Evolutionary conservation across 2,113 vertebrate species (phyloP).

Genomic region (Lepidothrix coronata): DNA sequence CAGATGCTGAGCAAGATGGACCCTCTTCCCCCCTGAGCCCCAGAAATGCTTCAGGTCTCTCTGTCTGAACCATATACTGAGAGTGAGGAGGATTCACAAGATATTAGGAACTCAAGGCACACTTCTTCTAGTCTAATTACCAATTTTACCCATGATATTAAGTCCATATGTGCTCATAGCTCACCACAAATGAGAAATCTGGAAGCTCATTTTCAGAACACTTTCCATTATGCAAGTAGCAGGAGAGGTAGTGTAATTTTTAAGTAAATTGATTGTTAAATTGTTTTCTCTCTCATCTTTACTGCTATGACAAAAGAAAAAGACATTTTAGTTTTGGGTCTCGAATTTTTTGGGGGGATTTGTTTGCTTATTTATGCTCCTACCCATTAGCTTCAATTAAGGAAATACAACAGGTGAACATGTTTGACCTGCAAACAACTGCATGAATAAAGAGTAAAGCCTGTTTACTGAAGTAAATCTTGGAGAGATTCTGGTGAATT

Average conservation of each 20-base stretch:
- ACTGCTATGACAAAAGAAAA: not conserved
- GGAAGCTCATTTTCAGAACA: not conserved
- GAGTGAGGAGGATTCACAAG: not conserved
- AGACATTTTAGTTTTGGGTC: not conserved
- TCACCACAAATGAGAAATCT: conserved; percentile 4
- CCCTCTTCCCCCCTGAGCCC: not conserved
- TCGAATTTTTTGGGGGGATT: not conserved
- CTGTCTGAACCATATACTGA: not conserved
- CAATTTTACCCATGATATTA: not conserved
- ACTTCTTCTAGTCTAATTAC: conserved; percentile 9
- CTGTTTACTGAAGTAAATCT: not conserved
- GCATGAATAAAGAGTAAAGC: not conserved
- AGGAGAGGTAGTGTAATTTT: not conserved
- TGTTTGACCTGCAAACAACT: not conserved
- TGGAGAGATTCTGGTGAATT: not conserved
- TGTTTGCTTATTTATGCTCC: not conserved
- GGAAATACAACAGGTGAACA: not conserved
- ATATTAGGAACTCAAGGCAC: not conserved
- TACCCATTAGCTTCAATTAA: not conserved
- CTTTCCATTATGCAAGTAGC: not conserved
- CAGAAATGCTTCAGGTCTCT: not conserved
- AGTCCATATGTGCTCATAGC: not conserved
- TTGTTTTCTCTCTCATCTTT: not conserved
- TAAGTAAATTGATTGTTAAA: conserved; percentile 5
- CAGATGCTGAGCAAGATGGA: not conserved